These are phyloP conservation scores for Alitta virens DNA, from an alignment of 2,888 invertebrate genomes.

Conservation along the genomic window DNA sequence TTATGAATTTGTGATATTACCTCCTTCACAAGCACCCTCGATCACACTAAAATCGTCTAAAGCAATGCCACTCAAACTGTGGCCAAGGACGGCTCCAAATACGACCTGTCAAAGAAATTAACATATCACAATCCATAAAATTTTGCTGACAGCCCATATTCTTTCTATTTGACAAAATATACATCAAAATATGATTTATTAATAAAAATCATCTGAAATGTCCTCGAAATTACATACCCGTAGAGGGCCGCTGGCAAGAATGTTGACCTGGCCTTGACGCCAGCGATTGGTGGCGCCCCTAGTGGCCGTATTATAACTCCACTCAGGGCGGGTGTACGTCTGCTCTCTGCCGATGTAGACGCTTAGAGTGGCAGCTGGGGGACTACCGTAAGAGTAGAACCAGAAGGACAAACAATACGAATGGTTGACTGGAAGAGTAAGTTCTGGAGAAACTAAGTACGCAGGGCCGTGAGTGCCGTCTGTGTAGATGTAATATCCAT, in stretches of 20 bases:
- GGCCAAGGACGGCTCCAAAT: slow-evolving; percentile 27
- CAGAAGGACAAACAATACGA: slow-evolving; percentile 31
- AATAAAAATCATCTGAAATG: no score
- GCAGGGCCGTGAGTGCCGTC: slow-evolving; percentile 25
- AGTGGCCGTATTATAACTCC: slow-evolving; percentile 20
- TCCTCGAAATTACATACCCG: slow-evolving; percentile 13
- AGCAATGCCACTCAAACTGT: slow-evolving; percentile 29
- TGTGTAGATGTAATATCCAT: slow-evolving; percentile 32
- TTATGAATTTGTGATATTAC: no score
- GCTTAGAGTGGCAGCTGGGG: slow-evolving; percentile 19
- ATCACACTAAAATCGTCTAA: slow-evolving; percentile 31
- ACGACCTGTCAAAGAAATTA: slow-evolving; percentile 27
- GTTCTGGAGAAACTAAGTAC: slow-evolving; percentile 27
- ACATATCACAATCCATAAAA: background rate
- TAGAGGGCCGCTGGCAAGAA: slow-evolving; percentile 9
- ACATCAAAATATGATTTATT: no score
- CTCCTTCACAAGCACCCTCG: slow-evolving; percentile 26
- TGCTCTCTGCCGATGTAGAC: slow-evolving; percentile 28
- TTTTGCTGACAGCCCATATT: background rate
- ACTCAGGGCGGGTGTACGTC: slow-evolving; percentile 28
- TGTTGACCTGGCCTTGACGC: slow-evolving; percentile 26
- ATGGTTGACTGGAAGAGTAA: slow-evolving; percentile 16
- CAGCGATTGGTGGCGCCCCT: slow-evolving; percentile 19
- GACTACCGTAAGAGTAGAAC: slow-evolving; percentile 29
- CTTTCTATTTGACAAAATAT: no score